Evolutionary conservation across 2,113 vertebrate genomes (phyloP).

Genomic region (Micronycteris hirsuta): DNA sequence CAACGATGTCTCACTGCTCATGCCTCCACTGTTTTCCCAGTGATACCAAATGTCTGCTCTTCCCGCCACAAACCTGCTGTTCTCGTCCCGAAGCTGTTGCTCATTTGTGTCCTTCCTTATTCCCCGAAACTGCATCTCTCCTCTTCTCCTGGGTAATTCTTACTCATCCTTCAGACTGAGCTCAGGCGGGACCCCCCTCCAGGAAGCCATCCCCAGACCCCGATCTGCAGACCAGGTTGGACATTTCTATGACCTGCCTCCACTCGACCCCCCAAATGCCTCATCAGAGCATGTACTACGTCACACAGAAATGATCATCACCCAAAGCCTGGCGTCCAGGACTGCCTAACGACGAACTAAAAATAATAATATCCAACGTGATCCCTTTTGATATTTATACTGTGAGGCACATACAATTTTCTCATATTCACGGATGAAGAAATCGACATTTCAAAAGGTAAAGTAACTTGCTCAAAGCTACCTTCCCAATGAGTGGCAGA

Average conservation of each 20-base stretch:
- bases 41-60: background rate
- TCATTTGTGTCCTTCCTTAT: background rate
- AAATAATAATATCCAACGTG: background rate
- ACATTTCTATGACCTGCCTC: background rate
- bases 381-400: background rate
- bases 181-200: background rate
- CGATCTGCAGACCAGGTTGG: background rate
- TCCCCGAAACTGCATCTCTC: background rate
- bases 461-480: background rate
- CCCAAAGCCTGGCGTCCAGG: background rate
- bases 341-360: background rate
- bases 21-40: background rate
- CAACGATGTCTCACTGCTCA: background rate
- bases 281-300: background rate
- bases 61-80: background rate
- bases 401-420: background rate
- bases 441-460: background rate
- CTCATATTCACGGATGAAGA: background rate
- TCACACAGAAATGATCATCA: background rate
- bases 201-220: background rate
- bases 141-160: background rate
- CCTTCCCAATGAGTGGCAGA: background rate
- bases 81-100: background rate
- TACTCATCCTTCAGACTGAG: background rate
- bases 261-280: background rate